Evolutionary conservation across 1,140 invertebrate genomes (phyloP), one percentile per base, ranked within the genome.

Genomic region (Acyrthosiphon pisum): DNA sequence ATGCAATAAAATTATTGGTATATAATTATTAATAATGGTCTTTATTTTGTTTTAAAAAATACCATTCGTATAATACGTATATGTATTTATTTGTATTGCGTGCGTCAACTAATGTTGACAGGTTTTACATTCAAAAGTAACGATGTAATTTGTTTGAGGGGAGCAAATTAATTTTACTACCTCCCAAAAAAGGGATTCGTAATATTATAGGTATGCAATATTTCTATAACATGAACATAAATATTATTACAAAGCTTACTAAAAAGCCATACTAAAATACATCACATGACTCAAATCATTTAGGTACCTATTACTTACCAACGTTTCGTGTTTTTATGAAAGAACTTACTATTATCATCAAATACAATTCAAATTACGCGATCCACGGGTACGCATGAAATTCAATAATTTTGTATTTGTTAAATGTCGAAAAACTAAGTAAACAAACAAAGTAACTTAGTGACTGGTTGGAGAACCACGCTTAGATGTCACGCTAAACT

Each of bases 211-310:
- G 48, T 53, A 30, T 35, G 22, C 23, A 56, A 53, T 37, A 53
- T 23, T 56, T 23, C n/a, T 89, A 89, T 35, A 8, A 56, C 48
- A 22, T 35, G n/a, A 26, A 89, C 87, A 23, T 50, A 56, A 56
- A 37, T 89, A 89, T 37, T 37, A 56, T 89, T 89, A 87, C 14
- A 30, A 6, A n/a, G 30, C n/a, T 50, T 88, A 48, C 30, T 46
- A n/a, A 22, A 48, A 88, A 48, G 18, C n/a, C 50, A 22, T n/a
- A 50, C 14, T n/a, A 18, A 48, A 46, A 87, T n/a, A n/a, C 44
- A 87, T 87, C 30, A 87, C 44, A 87, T 87, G 44, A 46, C 84
- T 87, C 26, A 18, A 46, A 87, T 87, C 44, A n/a, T 87, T 87
- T 48, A 41, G 41, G 41, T 41, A 46, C 35, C 11, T 46, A n/a